A percentile compares a stretch with the other conserved stretches of the same genome.
phyloP scores from a whole-genome alignment of 2,888 invertebrate species.

The Drosophila mayaguana region DNA sequence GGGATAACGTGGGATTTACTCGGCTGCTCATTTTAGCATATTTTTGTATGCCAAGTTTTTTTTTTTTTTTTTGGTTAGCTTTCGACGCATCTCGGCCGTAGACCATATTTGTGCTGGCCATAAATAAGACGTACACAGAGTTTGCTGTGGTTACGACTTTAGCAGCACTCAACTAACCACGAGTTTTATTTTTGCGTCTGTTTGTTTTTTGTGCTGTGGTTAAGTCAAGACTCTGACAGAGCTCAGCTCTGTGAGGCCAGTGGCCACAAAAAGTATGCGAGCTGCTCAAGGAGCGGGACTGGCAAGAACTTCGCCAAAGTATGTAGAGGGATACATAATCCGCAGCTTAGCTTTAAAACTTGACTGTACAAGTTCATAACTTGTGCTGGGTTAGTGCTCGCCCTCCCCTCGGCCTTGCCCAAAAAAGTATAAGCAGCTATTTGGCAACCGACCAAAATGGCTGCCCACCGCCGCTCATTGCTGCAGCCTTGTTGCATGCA shows the following conservation, averaged over 20 bases:
- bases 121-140: constrained; percentile 54
- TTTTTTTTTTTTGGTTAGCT: constrained; percentile 46
- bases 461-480: constrained; percentile 19
- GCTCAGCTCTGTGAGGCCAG: constrained; percentile 23
- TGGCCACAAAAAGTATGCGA: constrained; percentile 41
- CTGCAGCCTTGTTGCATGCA: constrained; percentile 55
- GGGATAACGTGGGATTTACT: constrained; percentile 57
- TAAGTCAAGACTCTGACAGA: constrained; percentile 13
- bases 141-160: constrained; percentile 48
- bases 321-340: constrained; percentile 73
- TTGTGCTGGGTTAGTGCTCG: constrained; percentile 40
- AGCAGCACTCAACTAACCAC: constrained; percentile 45
- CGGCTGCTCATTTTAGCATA: constrained; percentile 30
- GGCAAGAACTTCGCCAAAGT: constrained; percentile 69
- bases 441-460: constrained; percentile 53
- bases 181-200: not conserved
- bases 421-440: constrained; percentile 33
- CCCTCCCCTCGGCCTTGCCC: not conserved
- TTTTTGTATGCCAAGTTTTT: constrained; percentile 63
- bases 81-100: constrained; percentile 51
- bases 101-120: constrained; percentile 54
- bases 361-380: constrained; percentile 78
- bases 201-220: not conserved
- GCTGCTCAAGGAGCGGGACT: constrained; percentile 21
- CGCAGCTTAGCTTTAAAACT: constrained; percentile 78